Base-by-base conservation (phyloP, 1,140 invertebrate species). In the Meloidogyne floridensis region DNA sequence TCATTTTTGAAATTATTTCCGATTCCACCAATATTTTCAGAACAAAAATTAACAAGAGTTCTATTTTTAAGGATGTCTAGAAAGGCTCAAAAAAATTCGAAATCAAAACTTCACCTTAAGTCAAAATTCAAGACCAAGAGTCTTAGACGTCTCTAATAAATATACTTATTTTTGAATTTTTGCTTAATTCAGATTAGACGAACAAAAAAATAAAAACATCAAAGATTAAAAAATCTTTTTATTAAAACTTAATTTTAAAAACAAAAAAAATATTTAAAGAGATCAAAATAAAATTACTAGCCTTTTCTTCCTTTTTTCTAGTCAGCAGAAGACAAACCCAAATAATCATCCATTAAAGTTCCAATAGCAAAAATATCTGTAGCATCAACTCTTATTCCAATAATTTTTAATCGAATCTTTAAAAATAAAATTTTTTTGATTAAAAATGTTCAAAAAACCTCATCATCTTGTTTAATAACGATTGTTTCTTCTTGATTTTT, bases 361-460 rank as follows among this genome's bases (percentile, higher is more conserved):
- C 96, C 97, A 92, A 98, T 98, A 2, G 96, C 96, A 93, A 98
- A 98, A 86, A 93, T 93, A 87, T 93, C 93, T 76, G 92, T 92
- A 7, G 97, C 97, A 92, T 99, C 97, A 3, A 99, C 96, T 91
- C 97, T 93, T 4, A 96, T 98, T 73, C 97, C 97, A 72, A 99
- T 97, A 90, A 99, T 97, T 93, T 98, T 99, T 91, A 92, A 87
- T 83, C 97, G 92, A 85, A 99, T 99, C 91, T 79, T 15, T 56
- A 11, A 69, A 56, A 20, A 32, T 8, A 47, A 78, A 9, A 42
- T 59, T 18, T 15, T 70, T 59, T 32, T 5, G 42, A 32, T 9
- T 4, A 7, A 43, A 42, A 77, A 65, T 15, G 9, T 6, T 77
- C 10, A 47, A n/a, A 32, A 74, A 74, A 72, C 77, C 77, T 98